phyloP scores from a whole-genome alignment of 2,888 invertebrate species.

The Nephrotoma flavescens region DNA sequence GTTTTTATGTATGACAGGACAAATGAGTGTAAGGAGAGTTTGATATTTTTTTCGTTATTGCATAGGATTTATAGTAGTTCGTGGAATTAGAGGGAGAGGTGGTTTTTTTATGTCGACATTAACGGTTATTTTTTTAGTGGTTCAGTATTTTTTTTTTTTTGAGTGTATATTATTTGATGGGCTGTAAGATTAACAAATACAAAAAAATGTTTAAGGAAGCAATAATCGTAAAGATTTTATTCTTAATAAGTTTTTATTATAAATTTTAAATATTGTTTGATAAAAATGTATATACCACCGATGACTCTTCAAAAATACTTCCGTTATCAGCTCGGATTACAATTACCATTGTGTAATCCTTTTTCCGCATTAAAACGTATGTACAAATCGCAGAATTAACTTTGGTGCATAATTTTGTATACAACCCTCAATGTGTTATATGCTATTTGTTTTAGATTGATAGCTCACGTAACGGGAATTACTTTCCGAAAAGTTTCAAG shows the following conservation, averaged over 20 bases:
- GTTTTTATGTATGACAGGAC: not conserved
- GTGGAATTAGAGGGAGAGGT: not conserved
- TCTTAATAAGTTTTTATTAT: not conserved
- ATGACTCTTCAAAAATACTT: not conserved
- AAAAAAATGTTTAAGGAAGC: not conserved
- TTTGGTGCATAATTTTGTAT: too few species aligned
- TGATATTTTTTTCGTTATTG: not conserved
- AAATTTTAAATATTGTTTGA: not conserved
- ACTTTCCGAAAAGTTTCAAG: too few species aligned
- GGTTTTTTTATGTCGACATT: constrained; percentile 4
- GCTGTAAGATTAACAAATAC: not conserved
- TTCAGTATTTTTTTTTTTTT: not conserved
- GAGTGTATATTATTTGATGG: not conserved
- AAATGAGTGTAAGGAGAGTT: constrained; percentile 2
- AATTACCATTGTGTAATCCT: not conserved
- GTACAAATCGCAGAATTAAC: not conserved
- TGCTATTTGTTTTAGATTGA: too few species aligned
- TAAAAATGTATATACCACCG: not conserved
- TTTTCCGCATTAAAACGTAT: not conserved
- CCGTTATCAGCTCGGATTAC: not conserved
- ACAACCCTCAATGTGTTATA: too few species aligned
- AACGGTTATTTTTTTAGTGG: not conserved
- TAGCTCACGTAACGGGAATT: too few species aligned
- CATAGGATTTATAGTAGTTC: not conserved
- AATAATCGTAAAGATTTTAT: not conserved